Conservation (phyloP, 1,140 invertebrate genomes). For the Phthorimaea operculella region DNA sequence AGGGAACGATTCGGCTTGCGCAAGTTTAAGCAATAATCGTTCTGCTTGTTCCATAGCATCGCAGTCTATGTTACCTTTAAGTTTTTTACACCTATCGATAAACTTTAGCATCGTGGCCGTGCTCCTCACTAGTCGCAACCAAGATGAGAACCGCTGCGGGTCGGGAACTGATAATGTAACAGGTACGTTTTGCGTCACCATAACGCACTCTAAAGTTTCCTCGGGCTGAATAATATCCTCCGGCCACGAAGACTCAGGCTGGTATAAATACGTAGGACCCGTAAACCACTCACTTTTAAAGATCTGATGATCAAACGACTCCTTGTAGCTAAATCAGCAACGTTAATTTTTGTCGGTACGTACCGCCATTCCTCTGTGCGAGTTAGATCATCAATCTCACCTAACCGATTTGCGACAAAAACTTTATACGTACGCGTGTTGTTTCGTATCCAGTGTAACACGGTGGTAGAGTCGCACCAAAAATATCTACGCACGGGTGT, state of each 20-base stretch:
- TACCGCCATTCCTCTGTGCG: constrained; percentile 26
- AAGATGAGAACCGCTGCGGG: constrained; percentile 5
- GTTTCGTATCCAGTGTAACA: constrained; percentile 31
- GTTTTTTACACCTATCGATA: background rate
- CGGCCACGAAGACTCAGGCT: constrained; percentile 12
- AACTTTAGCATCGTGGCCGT: constrained; percentile 7
- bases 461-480: constrained; percentile 34
- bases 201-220: background rate
- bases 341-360: constrained; percentile 31
- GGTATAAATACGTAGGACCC: constrained; percentile 11
- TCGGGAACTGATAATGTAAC: background rate
- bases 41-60: constrained; percentile 4
- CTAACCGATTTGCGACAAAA: constrained; percentile 29
- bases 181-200: background rate
- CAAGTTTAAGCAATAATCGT: constrained; percentile 1
- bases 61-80: background rate
- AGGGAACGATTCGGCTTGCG: constrained; percentile 2
- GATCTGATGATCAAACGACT: constrained; percentile 7
- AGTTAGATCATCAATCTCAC: constrained; percentile 32
- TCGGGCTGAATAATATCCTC: background rate
- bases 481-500: constrained; percentile 8
- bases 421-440: constrained; percentile 27
- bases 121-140: background rate
- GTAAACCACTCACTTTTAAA: constrained; percentile 15
- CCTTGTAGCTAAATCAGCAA: constrained; percentile 32